Percentiles rank a stretch among this genome's conserved stretches.
Conservation (phyloP, 2,888 invertebrate species). For the Celastrina argiolus region DNA sequence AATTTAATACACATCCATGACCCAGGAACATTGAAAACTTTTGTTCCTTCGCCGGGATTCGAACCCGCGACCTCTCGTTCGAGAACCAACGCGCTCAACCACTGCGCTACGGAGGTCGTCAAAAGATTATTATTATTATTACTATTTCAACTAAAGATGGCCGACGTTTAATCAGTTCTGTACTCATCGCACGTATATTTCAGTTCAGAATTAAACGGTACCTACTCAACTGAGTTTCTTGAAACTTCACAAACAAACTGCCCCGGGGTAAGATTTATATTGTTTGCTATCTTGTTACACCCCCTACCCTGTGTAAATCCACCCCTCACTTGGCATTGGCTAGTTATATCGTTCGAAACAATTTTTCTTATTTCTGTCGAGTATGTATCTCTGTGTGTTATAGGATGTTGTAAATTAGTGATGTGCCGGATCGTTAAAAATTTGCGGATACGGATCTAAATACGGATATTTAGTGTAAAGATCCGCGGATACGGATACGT, state of each 20-base stretch:
- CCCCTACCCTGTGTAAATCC: not conserved
- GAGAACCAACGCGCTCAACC: too few relatives aligned
- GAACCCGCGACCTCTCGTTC: too few relatives aligned
- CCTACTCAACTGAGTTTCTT: not conserved
- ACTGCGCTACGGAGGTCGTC: too few relatives aligned
- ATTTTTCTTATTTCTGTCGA: not conserved
- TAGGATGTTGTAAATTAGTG: too few relatives aligned
- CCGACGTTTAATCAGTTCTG: not conserved
- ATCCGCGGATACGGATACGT: too few relatives aligned
- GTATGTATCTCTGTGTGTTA: not conserved
- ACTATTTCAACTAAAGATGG: not conserved
- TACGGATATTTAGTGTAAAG: too few relatives aligned
- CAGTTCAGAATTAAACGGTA: slow-evolving; percentile 2
- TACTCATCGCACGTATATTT: slow-evolving; percentile 7
- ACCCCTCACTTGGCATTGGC: not conserved
- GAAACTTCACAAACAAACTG: slow-evolving; percentile 16
- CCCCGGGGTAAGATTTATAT: slow-evolving; percentile 16
- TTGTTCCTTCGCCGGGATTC: too few relatives aligned
- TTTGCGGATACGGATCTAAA: too few relatives aligned
- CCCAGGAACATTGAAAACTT: too few relatives aligned
- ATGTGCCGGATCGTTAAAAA: too few relatives aligned
- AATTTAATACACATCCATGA: not conserved
- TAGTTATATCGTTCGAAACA: not conserved
- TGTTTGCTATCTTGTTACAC: slow-evolving; percentile 14
- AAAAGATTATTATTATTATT: not conserved